Percentiles rank a stretch among this genome's conserved stretches.
These are phyloP conservation scores for Sylvia atricapilla DNA, from an alignment of 2,113 vertebrate genomes.

Conservation along the genomic window DNA sequence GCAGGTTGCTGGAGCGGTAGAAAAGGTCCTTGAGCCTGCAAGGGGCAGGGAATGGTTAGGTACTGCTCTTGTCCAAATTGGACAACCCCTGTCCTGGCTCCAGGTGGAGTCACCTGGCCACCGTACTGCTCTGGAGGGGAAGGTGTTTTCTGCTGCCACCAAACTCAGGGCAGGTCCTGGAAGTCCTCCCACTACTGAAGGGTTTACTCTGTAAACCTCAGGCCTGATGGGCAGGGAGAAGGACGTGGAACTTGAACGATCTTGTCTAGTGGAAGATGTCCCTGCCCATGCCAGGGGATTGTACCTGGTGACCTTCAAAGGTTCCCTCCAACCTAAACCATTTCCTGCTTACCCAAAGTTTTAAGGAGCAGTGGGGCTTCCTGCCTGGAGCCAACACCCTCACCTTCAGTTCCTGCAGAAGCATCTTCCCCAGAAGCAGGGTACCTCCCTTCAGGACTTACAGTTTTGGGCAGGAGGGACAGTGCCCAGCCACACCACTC, in stretches of 20 bases:
- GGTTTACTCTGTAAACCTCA: background rate
- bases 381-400: background rate
- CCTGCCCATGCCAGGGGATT: background rate
- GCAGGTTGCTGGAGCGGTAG: conserved; percentile 96
- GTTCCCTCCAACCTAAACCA: background rate
- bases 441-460: background rate
- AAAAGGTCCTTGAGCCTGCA: conserved; percentile 93
- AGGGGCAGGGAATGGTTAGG: background rate
- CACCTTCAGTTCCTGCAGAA: background rate
- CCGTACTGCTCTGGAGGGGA: rapidly evolving
- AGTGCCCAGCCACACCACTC: rapidly evolving
- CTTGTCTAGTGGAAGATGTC: background rate
- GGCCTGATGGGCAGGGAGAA: background rate
- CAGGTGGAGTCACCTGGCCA: background rate
- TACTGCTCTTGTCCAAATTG: background rate
- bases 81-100: background rate
- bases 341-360: background rate
- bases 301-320: background rate
- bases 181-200: background rate
- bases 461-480: background rate
- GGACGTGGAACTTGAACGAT: background rate
- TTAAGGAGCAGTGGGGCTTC: background rate
- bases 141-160: background rate
- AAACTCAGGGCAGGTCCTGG: background rate
- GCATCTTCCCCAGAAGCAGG: background rate